Base-by-base conservation (phyloP, 2,797 vertebrate genomes). In the Synanceia verrucosa region DNA sequence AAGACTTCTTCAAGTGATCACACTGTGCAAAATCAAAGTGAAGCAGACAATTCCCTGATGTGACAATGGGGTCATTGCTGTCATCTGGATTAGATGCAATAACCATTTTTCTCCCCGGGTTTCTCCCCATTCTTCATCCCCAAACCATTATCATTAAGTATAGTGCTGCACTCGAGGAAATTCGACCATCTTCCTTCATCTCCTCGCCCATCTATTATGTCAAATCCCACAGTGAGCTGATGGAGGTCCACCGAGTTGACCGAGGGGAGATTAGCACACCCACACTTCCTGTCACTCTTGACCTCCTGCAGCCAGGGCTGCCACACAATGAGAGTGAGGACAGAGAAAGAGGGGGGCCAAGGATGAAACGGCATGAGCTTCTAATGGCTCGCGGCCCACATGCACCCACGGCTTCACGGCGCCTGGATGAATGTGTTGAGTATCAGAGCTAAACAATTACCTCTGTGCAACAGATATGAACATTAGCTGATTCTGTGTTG, bases 41-140 rank as follows among this genome's bases (percentile, higher is more conserved):
- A 64, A 76, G 44, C 34, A 2, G 73, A 80, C 73, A 58, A 80
- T 85, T 81, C 77, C 63, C 74, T 16, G 67, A 78, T 65, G 82
- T 78, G 73, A 66, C 74, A 78, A 67, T 55, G 67, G 68, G 83
- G 79, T 79, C 74, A 39, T 69, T 68, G 77, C 82, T 78, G 82
- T 89, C 81, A 85, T 88, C 75, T 46, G 87, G 88, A 89, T 89
- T 91, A 88, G 78, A 75, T 63, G 41, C 73, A 80, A 86, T 88
- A 79, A 85, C 85, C 78, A 69, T 73, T 85, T 88, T 83, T 72
- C 73, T 80, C 75, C 19, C 8, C 14, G 23, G 76, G 74, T 70
- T 68, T 75, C 65, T 56, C 33, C n/a, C 34, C 51, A 29, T 66
- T 70, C 53, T 51, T 83, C 76, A 78, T 81, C 68, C 66, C 57